Percentiles rank a stretch among this genome's conserved stretches.
Evolutionary conservation across 1,140 invertebrate species (phyloP).

Genomic region (Colletes latitarsis): DNA sequence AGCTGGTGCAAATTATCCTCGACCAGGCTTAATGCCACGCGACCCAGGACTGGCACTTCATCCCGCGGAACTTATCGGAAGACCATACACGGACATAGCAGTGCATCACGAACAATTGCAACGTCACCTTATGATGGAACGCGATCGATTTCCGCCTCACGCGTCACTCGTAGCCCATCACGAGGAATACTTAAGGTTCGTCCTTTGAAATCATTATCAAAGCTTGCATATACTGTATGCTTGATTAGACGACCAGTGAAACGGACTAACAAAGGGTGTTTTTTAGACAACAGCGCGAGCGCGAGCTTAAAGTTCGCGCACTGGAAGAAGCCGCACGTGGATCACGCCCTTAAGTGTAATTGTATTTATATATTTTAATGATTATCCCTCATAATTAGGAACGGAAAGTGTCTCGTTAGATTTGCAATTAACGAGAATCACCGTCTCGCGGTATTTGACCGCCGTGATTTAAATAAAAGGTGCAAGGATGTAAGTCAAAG

Average conservation of each 20-base stretch:
- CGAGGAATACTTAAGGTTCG: conserved; percentile 90
- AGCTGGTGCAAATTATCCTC: conserved; percentile 84
- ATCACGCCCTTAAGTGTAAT: conserved; percentile 83
- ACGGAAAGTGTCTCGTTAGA: conserved; percentile 51
- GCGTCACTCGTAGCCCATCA: conserved; percentile 87
- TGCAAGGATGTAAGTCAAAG: conserved; percentile 20
- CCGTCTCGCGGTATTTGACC: background rate
- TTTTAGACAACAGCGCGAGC: conserved; percentile 89
- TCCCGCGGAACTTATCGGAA: conserved; percentile 88
- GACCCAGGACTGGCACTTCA: conserved; percentile 84
- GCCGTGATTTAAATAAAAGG: conserved; percentile 7
- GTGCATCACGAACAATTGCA: conserved; percentile 93
- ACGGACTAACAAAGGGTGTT: conserved; percentile 69
- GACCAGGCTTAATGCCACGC: conserved; percentile 83
- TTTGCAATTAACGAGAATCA: conserved; percentile 53
- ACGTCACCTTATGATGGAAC: conserved; percentile 91
- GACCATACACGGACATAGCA: conserved; percentile 91
- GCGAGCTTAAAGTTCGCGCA: conserved; percentile 91
- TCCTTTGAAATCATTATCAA: conserved; percentile 54
- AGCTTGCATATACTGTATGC: conserved; percentile 22
- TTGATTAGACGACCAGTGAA: conserved; percentile 24
- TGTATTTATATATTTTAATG: conserved; percentile 59
- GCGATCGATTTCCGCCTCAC: conserved; percentile 87
- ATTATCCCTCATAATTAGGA: conserved; percentile 65
- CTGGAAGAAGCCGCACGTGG: conserved; percentile 92